Conservation (phyloP, 2,797 vertebrate species). For the Phalloptychus januarius region DNA sequence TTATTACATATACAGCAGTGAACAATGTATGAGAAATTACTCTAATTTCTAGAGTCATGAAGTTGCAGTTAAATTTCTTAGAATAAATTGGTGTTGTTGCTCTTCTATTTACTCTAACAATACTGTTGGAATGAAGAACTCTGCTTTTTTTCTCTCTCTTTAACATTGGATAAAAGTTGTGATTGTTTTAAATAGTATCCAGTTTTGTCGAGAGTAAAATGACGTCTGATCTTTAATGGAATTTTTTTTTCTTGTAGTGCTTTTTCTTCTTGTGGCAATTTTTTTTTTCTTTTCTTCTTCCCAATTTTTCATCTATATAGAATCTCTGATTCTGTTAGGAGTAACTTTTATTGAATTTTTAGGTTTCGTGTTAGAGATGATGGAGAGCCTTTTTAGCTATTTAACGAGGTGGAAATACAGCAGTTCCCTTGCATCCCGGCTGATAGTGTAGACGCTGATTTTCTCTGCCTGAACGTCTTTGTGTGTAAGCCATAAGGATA, state of each 20-base stretch:
- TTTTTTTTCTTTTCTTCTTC: not conserved
- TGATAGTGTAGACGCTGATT: conserved; percentile 56
- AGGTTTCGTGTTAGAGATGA: conserved; percentile 42
- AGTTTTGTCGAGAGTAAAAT: conserved; percentile 39
- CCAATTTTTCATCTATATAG: conserved; percentile 12
- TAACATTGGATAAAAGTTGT: conserved; percentile 9
- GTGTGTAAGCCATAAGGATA: conserved; percentile 38
- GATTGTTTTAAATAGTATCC: conserved; percentile 22
- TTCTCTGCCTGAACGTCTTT: conserved; percentile 58
- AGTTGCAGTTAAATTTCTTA: conserved; percentile 25
- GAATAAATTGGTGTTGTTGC: conserved; percentile 24
- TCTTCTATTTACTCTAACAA: conserved; percentile 22
- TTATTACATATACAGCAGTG: conserved; percentile 19
- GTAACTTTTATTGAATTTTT: conserved; percentile 40
- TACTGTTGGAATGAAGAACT: conserved; percentile 11
- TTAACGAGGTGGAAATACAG: conserved; percentile 65
- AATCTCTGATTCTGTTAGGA: conserved; percentile 38
- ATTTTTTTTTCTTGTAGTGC: conserved; percentile 9
- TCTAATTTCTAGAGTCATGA: conserved; percentile 21
- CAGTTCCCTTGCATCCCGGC: conserved; percentile 47
- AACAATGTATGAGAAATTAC: conserved; percentile 24
- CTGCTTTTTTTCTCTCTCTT: conserved; percentile 27
- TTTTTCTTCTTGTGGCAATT: not conserved
- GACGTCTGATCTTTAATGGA: conserved; percentile 19
- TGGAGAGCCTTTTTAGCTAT: conserved; percentile 19